Evolutionary conservation across 2,888 invertebrate genomes (phyloP).

Genomic region (Lutraria lutraria): DNA sequence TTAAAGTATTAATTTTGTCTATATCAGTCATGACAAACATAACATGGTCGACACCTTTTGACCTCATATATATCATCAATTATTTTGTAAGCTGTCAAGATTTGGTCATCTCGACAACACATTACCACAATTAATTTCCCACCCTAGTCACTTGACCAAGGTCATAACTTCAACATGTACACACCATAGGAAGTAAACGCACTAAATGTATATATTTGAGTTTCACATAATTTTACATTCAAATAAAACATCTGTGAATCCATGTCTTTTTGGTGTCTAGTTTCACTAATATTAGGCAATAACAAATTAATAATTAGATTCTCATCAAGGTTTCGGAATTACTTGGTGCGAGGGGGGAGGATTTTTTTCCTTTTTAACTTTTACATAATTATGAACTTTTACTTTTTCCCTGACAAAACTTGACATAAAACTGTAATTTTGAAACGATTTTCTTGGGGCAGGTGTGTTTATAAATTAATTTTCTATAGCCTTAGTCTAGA

Average conservation of each 20-base stretch:
- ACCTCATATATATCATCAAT: slow-evolving; percentile 5
- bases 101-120: slow-evolving; percentile 9
- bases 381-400: too few relatives aligned
- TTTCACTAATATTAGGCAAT: too few relatives aligned
- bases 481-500: too few relatives aligned
- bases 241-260: not conserved
- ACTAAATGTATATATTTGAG: not conserved
- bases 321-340: too few relatives aligned
- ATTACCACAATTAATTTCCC: not conserved
- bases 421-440: too few relatives aligned
- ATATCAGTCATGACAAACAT: not conserved
- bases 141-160: slow-evolving; percentile 11
- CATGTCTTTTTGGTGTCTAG: too few relatives aligned
- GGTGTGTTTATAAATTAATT: too few relatives aligned
- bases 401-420: too few relatives aligned
- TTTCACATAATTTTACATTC: not conserved
- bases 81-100: not conserved
- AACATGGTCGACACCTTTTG: slow-evolving; percentile 14
- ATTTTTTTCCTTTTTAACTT: too few relatives aligned
- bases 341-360: too few relatives aligned
- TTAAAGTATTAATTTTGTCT: not conserved
- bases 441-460: too few relatives aligned
- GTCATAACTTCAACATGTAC: not conserved
- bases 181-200: not conserved
- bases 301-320: too few relatives aligned